Conservation (phyloP, 1,140 invertebrate species). For the Drosophila willistoni region DNA sequence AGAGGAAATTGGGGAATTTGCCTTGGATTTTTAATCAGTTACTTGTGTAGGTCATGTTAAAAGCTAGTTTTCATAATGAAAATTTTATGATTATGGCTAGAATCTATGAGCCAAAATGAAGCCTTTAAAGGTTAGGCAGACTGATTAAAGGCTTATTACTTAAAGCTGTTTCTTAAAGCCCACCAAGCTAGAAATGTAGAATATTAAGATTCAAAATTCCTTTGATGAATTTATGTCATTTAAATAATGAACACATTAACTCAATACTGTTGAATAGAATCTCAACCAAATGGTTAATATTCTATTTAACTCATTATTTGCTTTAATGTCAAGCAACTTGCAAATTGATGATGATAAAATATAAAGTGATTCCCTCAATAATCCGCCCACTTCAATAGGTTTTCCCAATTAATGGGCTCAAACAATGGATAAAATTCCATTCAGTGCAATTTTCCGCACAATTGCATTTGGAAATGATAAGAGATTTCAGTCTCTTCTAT, state of each 20-base stretch:
- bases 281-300: background rate
- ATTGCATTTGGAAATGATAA: slow-evolving; percentile 40
- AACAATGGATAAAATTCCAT: slow-evolving; percentile 43
- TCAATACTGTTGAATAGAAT: no score
- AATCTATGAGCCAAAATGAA: background rate
- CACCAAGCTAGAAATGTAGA: no score
- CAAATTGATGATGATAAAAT: background rate
- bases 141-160: background rate
- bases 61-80: slow-evolving; percentile 6
- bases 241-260: no score
- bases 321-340: background rate
- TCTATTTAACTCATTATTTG: background rate
- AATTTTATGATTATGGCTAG: slow-evolving; percentile 1
- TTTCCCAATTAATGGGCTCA: background rate
- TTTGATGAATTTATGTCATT: no score
- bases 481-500: background rate
- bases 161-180: background rate
- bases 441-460: slow-evolving; percentile 72
- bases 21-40: slow-evolving; percentile 5
- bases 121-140: background rate
- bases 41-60: background rate
- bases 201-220: no score
- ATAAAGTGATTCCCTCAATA: background rate
- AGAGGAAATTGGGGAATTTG: background rate
- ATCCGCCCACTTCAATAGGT: slow-evolving; percentile 1